Evolutionary conservation across 2,113 vertebrate species (phyloP).

Genomic region (Eolophus roseicapilla): DNA sequence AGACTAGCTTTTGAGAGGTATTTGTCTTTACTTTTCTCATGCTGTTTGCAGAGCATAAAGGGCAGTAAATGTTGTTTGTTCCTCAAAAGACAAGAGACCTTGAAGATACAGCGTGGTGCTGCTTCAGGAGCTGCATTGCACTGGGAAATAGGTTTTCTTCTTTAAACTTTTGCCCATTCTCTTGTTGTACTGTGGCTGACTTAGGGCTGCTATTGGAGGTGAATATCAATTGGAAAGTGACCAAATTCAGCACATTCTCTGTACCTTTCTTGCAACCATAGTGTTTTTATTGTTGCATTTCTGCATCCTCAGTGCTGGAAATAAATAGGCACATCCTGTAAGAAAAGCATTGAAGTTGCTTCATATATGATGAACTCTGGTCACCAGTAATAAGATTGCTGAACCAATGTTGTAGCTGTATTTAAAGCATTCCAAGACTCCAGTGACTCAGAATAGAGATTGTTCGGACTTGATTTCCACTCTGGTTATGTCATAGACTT

Average conservation of each 20-base stretch:
- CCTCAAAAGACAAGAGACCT: background rate
- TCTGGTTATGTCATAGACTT: background rate
- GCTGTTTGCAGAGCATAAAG: background rate
- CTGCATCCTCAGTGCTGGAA: background rate
- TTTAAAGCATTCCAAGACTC: background rate
- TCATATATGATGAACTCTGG: background rate
- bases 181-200: background rate
- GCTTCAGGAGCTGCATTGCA: background rate
- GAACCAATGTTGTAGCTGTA: background rate
- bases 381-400: background rate
- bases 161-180: background rate
- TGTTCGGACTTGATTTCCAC: background rate
- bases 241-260: background rate
- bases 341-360: background rate
- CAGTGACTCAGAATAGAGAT: background rate
- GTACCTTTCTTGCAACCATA: background rate
- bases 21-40: background rate
- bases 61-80: background rate
- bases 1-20: background rate
- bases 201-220: background rate
- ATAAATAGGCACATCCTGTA: background rate
- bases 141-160: background rate
- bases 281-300: background rate
- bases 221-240: background rate
- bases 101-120: background rate